These are phyloP conservation scores for Poeciliopsis presidionis DNA, from an alignment of 2,797 vertebrate genomes.

Conservation along the genomic window DNA sequence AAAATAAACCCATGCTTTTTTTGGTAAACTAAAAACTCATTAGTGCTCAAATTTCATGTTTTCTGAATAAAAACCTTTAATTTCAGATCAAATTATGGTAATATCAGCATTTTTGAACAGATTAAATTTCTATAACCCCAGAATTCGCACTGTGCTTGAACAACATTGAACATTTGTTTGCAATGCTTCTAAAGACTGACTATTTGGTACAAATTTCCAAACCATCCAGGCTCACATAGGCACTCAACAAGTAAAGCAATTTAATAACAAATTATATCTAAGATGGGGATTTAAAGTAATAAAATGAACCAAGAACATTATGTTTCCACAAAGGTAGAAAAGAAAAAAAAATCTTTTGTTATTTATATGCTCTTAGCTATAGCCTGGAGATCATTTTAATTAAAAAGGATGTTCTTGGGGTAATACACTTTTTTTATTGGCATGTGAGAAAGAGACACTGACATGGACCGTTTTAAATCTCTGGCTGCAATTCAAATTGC, in stretches of 20 bases:
- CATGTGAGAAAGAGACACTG: neutral
- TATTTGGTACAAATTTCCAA: neutral
- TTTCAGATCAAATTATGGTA: neutral
- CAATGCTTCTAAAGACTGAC: neutral
- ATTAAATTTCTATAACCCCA: neutral
- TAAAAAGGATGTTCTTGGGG: slow-evolving; percentile 10
- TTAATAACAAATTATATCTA: slow-evolving; percentile 37
- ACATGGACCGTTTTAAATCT: neutral
- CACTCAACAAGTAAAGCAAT: slow-evolving; percentile 31
- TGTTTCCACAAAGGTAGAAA: slow-evolving; percentile 4
- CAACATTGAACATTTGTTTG: neutral
- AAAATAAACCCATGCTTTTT: neutral
- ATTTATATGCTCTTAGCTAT: slow-evolving; percentile 26
- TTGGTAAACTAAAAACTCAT: neutral
- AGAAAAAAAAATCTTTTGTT: neutral
- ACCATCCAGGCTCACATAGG: neutral
- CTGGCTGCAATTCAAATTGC: slow-evolving; percentile 27
- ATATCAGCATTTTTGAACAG: neutral
- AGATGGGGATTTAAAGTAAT: slow-evolving; percentile 40
- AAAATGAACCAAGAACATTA: slow-evolving; percentile 25
- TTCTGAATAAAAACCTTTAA: slow-evolving; percentile 32
- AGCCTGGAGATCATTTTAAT: slow-evolving; percentile 16
- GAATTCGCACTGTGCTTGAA: neutral
- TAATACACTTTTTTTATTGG: slow-evolving; percentile 20
- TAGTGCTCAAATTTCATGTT: neutral